phyloP scores from a whole-genome alignment of 2,888 invertebrate genomes.

The Phaonia tiefii region DNA sequence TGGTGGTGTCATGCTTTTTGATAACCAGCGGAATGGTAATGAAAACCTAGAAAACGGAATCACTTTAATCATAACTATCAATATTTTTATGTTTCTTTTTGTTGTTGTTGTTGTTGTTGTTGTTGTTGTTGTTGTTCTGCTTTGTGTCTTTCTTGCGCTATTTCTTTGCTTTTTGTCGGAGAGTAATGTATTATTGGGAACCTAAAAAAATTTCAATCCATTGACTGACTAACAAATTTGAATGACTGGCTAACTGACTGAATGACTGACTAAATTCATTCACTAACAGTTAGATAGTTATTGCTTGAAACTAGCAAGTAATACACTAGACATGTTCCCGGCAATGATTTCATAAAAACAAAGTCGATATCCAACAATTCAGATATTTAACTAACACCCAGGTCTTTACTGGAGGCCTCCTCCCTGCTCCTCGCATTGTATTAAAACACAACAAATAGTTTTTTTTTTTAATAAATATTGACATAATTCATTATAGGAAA shows the following conservation, averaged over 20 bases:
- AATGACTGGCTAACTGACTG: not conserved
- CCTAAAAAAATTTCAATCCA: conserved; percentile 1
- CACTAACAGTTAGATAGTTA: no score
- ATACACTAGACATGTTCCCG: no score
- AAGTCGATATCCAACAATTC: no score
- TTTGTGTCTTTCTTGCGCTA: no score
- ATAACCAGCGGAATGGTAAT: conserved; percentile 40
- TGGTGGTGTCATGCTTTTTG: conserved; percentile 29
- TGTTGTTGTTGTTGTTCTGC: no score
- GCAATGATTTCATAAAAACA: no score
- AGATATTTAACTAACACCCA: no score
- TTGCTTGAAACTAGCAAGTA: no score
- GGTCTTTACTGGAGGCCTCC: no score
- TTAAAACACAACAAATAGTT: no score
- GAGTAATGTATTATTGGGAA: not conserved
- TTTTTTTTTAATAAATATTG: conserved; percentile 27
- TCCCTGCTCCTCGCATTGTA: no score
- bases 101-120: not conserved
- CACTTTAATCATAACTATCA: conserved; percentile 49
- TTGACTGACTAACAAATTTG: not conserved
- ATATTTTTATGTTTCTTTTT: not conserved
- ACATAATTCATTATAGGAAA: conserved; percentile 27
- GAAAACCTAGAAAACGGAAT: conserved; percentile 31
- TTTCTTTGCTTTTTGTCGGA: not conserved
- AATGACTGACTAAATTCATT: no score